A percentile compares a stretch with the other conserved stretches of the same genome.
phyloP scores from a whole-genome alignment of 2,113 vertebrate genomes.

The Chaetodon auriga region DNA sequence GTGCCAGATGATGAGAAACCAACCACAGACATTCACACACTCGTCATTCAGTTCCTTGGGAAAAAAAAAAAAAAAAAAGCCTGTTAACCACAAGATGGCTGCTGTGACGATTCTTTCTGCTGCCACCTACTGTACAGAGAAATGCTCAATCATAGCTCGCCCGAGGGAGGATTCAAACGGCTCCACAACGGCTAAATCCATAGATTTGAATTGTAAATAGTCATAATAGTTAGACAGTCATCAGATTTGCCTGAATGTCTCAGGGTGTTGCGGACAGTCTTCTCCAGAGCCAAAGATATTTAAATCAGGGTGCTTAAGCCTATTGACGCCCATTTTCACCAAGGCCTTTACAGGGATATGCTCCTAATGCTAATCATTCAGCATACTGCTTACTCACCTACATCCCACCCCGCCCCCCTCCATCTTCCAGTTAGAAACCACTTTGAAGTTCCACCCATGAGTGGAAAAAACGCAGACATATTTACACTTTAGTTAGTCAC shows the following conservation, averaged over 20 bases:
- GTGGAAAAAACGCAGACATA: slow-evolving; percentile 37
- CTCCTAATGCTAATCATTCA: slow-evolving; percentile 57
- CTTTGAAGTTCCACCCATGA: slow-evolving; percentile 51
- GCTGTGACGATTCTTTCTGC: slow-evolving; percentile 37
- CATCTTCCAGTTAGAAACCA: slow-evolving; percentile 18
- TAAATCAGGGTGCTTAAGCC: slow-evolving; percentile 31
- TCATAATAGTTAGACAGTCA: background rate
- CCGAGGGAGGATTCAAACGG: background rate
- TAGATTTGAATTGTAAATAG: slow-evolving; percentile 9
- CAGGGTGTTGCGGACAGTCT: background rate
- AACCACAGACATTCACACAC: background rate
- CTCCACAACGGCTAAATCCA: background rate
- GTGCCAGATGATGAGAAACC: background rate
- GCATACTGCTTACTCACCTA: slow-evolving; percentile 42
- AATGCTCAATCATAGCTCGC: background rate
- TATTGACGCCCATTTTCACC: slow-evolving; percentile 14
- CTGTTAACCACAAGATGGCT: slow-evolving; percentile 41
- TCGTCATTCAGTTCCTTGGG: background rate
- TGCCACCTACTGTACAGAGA: slow-evolving; percentile 54
- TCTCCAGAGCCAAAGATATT: slow-evolving; percentile 35
- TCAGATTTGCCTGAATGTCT: background rate
- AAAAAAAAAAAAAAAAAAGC: background rate
- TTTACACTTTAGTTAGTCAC: slow-evolving; percentile 48
- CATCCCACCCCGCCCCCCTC: slow-evolving; percentile 14
- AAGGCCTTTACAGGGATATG: slow-evolving; percentile 31